Base-by-base conservation (phyloP, 2,797 vertebrate species). In the Sciurus vulgaris region DNA sequence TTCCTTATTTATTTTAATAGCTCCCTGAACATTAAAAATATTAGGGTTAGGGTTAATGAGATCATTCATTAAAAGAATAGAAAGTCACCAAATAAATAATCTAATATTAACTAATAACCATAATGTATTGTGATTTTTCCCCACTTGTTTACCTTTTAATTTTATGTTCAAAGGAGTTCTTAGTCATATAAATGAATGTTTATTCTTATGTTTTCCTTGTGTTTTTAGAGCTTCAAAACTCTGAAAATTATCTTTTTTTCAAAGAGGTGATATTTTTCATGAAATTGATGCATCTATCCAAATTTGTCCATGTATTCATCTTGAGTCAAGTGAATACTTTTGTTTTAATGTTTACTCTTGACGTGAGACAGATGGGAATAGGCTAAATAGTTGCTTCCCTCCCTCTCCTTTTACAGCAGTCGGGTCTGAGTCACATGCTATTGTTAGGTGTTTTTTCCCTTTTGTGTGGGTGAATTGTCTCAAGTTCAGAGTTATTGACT, bases 381-480 rank as follows among this genome's bases (percentile, higher is more conserved):
- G 67, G 35, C 70, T 73, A 38, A 61, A 17, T 86, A 93, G 35
- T n/a, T 3, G 1, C 24, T 2, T 10, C 38, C 56, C 33, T 1
- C 7, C 4, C 7, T 0, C 24, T 18, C 10, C 14, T 30, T 72
- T 41, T 74, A 17, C 0, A 24, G 11, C 20, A 24, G 28, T 79
- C 24, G 13, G 24, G 79, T 41, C 69, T 95, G 95, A 97, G 49
- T 97, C 96, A 97, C 69, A 82, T 41, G 56, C 85, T 97, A 56
- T 96, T 93, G 92, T 79, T 96, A 92, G 89, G 69, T 88, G n/a
- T 78, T 70, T 74, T 87, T 67, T 61, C 70, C 59, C 51, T 44
- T 76, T 93, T 85, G n/a, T 96, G 81, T 97, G 72, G 86, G 77
- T 87, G 81, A 95, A 95, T 96, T 93, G 67, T 94, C 67, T 90